Base-by-base conservation (phyloP, 2,797 vertebrate species). In the Pempheris klunzingeri region DNA sequence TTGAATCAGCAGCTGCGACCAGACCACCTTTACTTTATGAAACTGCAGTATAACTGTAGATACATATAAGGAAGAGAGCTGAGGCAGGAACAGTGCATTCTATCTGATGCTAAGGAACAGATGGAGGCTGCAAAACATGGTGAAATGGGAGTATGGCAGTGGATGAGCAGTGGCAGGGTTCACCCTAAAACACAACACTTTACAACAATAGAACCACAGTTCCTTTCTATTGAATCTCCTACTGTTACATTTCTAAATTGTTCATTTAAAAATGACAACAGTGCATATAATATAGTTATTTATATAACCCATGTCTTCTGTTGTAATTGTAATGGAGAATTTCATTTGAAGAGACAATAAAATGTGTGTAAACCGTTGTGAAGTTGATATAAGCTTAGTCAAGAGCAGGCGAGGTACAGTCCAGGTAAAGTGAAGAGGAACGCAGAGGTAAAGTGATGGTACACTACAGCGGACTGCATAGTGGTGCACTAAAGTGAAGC, bases 1-100 rank as follows among this genome's bases (percentile, higher is more conserved):
- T 22, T 44, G 7, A 50, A 28, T 30, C 63, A 57, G 32, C 76
- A 66, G 49, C 47, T 71, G 53, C 36, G 22, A 22, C 17, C 18
- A 1, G 38, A 41, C 28, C 46, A 1, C 26, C 15, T 12, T 13
- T 18, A 15, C 26, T 46, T 26, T 53, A 15, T 44, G 9, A 38
- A 55, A 36, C 53, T 70, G 59, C 50, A 47, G 24, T 20, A 17
- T 14, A 46, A 60, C 13, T 7, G 6, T 11, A 36, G 11, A 36
- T 17, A 36, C 5, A 24, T 7, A 32, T 1, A 1, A 3, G n/a
- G 11, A 12, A 18, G 36, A 44, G 8, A 32, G n/a, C 38, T 38
- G 28, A n/a, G 32, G 22, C 1, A 61, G 47, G 46, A 43, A 39
- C 26, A 20, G 52, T 12, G 32, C 5, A 28, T 57, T 36, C 7